Percentiles rank a stretch among this genome's conserved stretches.
These are phyloP conservation scores for Schizopygopsis pylzovi DNA, from an alignment of 2,797 vertebrate species.

Conservation along the genomic window DNA sequence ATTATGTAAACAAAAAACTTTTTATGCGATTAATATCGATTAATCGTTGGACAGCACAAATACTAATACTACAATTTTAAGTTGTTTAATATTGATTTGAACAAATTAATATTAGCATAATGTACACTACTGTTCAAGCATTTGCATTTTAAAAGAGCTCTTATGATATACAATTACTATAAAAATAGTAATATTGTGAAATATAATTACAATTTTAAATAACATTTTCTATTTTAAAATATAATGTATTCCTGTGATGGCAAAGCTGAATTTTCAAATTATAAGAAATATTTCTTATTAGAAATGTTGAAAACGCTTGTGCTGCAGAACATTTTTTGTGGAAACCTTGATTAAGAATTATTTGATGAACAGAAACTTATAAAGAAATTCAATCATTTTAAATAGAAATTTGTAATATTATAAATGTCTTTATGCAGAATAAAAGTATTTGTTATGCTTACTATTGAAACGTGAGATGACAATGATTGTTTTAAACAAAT, in stretches of 20 bases:
- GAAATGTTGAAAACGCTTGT: background rate
- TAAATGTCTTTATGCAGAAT: background rate
- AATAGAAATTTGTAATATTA: background rate
- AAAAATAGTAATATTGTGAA: background rate
- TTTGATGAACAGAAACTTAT: background rate
- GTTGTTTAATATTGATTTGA: too few species aligned
- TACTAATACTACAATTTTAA: too few species aligned
- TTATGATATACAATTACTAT: background rate
- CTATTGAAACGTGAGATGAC: background rate
- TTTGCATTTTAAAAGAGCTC: background rate
- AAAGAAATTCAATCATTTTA: background rate
- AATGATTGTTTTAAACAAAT: too few species aligned
- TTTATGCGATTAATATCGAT: too few species aligned
- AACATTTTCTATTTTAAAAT: background rate
- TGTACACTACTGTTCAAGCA: background rate
- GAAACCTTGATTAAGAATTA: background rate
- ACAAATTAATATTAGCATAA: background rate
- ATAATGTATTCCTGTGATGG: background rate
- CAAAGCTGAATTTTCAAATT: background rate
- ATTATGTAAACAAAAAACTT: too few species aligned
- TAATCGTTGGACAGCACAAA: too few species aligned
- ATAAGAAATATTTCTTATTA: background rate
- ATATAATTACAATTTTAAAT: background rate
- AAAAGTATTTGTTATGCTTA: background rate
- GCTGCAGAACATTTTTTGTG: background rate